Evolutionary conservation across 2,797 vertebrate species (phyloP), one percentile per base, ranked within the genome.

Genomic region (Pelodytes ibericus): DNA sequence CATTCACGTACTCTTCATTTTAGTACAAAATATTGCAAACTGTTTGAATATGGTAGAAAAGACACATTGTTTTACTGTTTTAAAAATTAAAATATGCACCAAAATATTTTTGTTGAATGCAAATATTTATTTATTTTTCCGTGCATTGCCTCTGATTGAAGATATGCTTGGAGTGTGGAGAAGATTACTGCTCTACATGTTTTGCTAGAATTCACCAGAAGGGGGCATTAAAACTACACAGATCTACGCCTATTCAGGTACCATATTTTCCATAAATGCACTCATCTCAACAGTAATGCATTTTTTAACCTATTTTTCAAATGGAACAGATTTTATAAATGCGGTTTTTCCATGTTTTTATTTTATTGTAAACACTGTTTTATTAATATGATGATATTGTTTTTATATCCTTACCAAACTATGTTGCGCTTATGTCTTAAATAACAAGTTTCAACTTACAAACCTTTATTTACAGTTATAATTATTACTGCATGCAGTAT

Each of bases 201-300:
- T 95, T 94, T 86, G 83, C 89, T 77, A 94, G 65, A 81, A 90
- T 94, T 53, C 92, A 95, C 88, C 95, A 95, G 88, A 95, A 94
- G 94, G 94, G 95, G 89, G 93, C 95, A 92, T 89, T 96, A 39
- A 95, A 92, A 84, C 87, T 91, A 90, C 94, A 96, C 79, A 92
- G 88, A 86, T 93, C 89, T 78, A 31, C 29, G 24, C 31, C 77
- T 29, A 53, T 74, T 11, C 63, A 79, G 77, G 77, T 79, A 73
- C 64, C 26, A 16, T 47, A 36, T 78, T 57, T 64, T 47, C 18
- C 26, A n/a, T 65, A 65, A 6, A 47, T 3, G 9, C 29, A 36
- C n/a, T 63, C 15, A 18, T 22, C 44, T n/a, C 1, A 47, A 47
- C 44, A 47, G 44, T 22, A 53, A 53, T 22, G 20, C 49, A 8